Conservation (phyloP, 2,888 invertebrate genomes). For the Axea sp. region DNA sequence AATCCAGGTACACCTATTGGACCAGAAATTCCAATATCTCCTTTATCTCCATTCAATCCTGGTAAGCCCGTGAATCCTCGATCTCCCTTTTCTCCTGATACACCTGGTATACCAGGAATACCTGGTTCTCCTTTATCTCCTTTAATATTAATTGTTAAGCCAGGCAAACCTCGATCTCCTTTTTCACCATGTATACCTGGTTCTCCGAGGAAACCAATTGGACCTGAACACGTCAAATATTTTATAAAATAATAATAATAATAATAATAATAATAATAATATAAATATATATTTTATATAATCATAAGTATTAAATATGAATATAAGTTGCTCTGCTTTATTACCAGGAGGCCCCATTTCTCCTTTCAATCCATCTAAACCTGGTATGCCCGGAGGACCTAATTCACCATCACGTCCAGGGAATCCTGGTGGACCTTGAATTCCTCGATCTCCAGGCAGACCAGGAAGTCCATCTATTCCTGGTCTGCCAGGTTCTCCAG, state of each 20-base stretch:
- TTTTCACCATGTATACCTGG: slow-evolving; percentile 82
- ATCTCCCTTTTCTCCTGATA: slow-evolving; percentile 81
- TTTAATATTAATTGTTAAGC: slow-evolving; percentile 79
- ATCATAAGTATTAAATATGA: no score
- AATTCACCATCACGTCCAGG: slow-evolving; percentile 86
- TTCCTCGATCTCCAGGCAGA: slow-evolving; percentile 83
- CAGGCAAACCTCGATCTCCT: slow-evolving; percentile 82
- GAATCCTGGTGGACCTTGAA: slow-evolving; percentile 83
- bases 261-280: background rate
- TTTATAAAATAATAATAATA: background rate
- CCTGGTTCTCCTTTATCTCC: slow-evolving; percentile 81
- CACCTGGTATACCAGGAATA: slow-evolving; percentile 81
- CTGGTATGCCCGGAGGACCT: slow-evolving; percentile 83
- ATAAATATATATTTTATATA: background rate
- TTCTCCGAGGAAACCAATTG: slow-evolving; percentile 80
- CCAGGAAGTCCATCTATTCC: slow-evolving; percentile 84
- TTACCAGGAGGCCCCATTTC: no score
- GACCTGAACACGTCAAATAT: no score
- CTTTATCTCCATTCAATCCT: slow-evolving; percentile 78
- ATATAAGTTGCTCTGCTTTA: no score
- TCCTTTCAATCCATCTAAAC: slow-evolving; percentile 82
- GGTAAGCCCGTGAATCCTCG: slow-evolving; percentile 79
- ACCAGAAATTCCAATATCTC: slow-evolving; percentile 77
- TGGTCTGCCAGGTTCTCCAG: slow-evolving; percentile 82
- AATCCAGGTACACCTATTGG: slow-evolving; percentile 72